Base-by-base conservation (phyloP, 2,113 vertebrate species). In the Triplophysa siluroides region DNA sequence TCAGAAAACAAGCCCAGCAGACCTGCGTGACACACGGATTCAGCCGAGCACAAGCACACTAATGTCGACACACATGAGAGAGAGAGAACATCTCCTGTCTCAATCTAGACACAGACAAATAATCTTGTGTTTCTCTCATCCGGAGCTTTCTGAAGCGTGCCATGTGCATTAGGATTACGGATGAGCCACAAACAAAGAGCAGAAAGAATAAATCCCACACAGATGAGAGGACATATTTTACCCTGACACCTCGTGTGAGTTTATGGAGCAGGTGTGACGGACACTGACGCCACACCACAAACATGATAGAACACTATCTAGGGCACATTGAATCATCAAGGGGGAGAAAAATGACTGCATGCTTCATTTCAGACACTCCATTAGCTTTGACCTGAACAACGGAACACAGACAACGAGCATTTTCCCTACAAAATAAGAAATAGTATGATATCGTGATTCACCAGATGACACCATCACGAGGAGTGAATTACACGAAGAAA, bases 121-220 rank as follows among this genome's bases (percentile, higher is more conserved):
- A 66, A 82, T 78, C 61, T 69, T 58, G 18, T 68, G 74, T 68
- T 78, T 79, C 79, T 24, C 13, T 62, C 75, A 63, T 70, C 62
- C 58, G 81, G 81, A 82, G 85, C 50, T 83, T 83, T 79, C 82
- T 84, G 81, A 65, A 85, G 86, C 84, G 78, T 86, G 87, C 85
- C 89, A 89, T 85, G 88, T 90, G 87, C 87, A 87, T 90, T 88
- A 90, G 62, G 83, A 80, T 89, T 91, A 90, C 84, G 85, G 88
- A 93, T 91, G 87, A 90, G 78, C 73, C 81, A 86, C 89, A 86
- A 87, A 85, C 83, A 87, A 78, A 90, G 89, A 90, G 79, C 86
- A 87, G 76, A 62, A 12, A 80, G 86, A 71, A 82, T 89, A 88
- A 87, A 89, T 92, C 87, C 85, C 84, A 33, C 58, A 56, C 50